Base-by-base conservation (phyloP, 2,113 vertebrate species). In the Barnardius zonarius region DNA sequence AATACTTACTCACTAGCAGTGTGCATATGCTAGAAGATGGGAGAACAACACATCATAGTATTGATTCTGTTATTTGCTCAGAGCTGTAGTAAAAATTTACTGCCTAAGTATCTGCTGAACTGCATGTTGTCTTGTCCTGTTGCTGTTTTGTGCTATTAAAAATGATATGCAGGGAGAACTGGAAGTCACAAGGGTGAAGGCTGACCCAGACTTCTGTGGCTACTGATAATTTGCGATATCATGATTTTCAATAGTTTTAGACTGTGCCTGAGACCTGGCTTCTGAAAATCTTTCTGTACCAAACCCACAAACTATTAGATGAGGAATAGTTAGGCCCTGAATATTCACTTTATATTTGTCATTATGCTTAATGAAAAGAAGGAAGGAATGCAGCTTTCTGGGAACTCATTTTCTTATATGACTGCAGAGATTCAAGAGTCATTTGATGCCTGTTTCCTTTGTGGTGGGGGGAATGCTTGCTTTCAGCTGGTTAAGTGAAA, bases 401-500 rank as follows among this genome's bases (percentile, higher is more conserved):
- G 10, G 17, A 91, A 84, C 25, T 62, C 8, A 27, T 79, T 82
- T 93, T 84, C 43, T 55, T 39, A 17, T 66, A 33, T 17, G 33
- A 33, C 20, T 82, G 5, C 30, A 41, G 17, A n/a, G 11, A 70
- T 72, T 89, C 35, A 55, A 13, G 18, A 76, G 55, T 75, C 6
- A 37, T 57, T 80, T 57, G 62, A 69, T 48, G 2, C 6, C 30
- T 37, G 0, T 57, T 92, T 76, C 35, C 10, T 61, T 75, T 2
- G 0, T 27, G 31, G 19, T 39, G 14, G 19, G 11, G 24, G 6
- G 10, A 85, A 39, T 15, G 2, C 5, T 59, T 18, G 35, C 75
- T 90, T 93, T 94, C 80, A 95, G 23, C 30, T 79, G 59, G n/a
- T 85, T 95, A 95, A 68, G 12, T 72, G 52, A 6, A 69, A 74